phyloP scores from a whole-genome alignment of 2,113 vertebrate genomes.

The Tenebrosternarchus preto region DNA sequence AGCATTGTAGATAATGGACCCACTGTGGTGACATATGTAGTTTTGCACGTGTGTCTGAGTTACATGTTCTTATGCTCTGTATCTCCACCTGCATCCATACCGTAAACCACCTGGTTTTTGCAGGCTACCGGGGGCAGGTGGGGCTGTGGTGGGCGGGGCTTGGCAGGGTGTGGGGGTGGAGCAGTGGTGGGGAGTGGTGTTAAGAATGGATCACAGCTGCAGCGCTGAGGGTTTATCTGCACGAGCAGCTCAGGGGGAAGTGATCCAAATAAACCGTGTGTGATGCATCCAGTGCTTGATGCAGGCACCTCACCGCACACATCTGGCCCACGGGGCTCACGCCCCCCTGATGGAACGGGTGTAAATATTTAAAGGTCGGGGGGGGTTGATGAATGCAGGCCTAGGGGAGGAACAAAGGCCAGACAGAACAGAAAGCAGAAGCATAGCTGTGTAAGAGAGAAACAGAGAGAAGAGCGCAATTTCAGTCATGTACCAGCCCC shows the following conservation, averaged over 20 bases:
- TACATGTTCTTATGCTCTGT: too few species aligned
- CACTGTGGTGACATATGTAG: too few species aligned
- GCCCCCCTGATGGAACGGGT: constrained; percentile 62
- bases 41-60: too few species aligned
- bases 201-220: constrained; percentile 70
- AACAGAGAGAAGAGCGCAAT: constrained; percentile 43
- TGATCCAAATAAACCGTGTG: constrained; percentile 68
- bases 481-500: constrained; percentile 15
- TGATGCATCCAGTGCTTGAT: constrained; percentile 48
- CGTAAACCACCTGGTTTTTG: too few species aligned
- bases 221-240: constrained; percentile 53
- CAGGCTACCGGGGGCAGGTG: too few species aligned
- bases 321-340: constrained; percentile 58
- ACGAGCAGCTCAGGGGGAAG: constrained; percentile 65
- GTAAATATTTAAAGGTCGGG: constrained; percentile 69
- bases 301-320: constrained; percentile 39
- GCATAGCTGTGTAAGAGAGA: constrained; percentile 22
- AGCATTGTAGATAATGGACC: too few species aligned
- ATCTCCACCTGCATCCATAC: too few species aligned
- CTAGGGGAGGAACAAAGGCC: too few species aligned
- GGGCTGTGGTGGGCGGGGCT: not conserved
- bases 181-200: constrained; percentile 38
- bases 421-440: constrained; percentile 28
- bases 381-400: constrained; percentile 48
- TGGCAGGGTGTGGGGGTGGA: not conserved